Percentiles rank a stretch among this genome's conserved stretches.
phyloP scores from a whole-genome alignment of 2,888 invertebrate genomes.

The Tetropium fuscum region DNA sequence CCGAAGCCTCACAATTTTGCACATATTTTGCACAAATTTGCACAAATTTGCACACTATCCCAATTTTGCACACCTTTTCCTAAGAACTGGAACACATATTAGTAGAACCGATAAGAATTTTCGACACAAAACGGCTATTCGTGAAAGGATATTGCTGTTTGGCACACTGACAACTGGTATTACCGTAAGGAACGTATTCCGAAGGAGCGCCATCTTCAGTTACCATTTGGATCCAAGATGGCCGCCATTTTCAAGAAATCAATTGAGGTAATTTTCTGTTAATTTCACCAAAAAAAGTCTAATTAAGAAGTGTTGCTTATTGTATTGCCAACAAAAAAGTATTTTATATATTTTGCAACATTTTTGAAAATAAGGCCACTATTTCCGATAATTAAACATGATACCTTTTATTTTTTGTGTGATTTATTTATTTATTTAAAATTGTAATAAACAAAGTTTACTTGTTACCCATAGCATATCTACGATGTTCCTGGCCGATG shows the following conservation, averaged over 20 bases:
- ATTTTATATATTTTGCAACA: background rate
- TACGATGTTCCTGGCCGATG: no score
- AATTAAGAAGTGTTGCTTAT: background rate
- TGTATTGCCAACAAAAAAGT: background rate
- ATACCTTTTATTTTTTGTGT: background rate
- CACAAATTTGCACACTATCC: no score
- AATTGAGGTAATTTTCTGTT: background rate
- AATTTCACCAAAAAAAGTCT: background rate
- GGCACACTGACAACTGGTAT: background rate
- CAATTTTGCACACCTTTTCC: no score
- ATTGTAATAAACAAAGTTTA: background rate
- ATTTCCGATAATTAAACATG: background rate
- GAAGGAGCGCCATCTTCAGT: no score
- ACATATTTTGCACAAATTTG: no score
- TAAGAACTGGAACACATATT: no score
- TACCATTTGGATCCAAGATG: background rate
- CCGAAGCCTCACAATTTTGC: no score
- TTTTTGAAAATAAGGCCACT: background rate
- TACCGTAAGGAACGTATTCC: background rate
- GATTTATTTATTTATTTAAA: background rate
- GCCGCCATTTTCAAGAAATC: background rate
- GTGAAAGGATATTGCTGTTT: no score
- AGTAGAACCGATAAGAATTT: no score
- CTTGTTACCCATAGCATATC: background rate
- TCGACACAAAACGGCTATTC: no score